phyloP scores from a whole-genome alignment of 2,113 vertebrate genomes.

The Mellivora capensis region DNA sequence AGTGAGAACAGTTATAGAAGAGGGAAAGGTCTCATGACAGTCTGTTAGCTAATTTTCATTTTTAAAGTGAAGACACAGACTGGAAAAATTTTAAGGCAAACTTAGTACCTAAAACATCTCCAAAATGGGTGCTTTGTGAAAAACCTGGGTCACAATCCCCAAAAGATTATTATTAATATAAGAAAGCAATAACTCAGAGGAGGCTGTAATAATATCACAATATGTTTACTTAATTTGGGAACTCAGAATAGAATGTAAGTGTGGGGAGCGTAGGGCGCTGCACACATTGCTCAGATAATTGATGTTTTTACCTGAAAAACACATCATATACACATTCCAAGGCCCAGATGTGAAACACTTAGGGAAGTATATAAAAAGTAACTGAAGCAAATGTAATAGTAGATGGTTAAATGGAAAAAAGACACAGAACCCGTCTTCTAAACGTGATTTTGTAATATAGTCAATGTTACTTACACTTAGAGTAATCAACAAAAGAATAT shows the following conservation, averaged over 20 bases:
- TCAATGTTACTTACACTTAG: not conserved
- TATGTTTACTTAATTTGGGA: slow-evolving; percentile 78
- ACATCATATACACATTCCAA: slow-evolving; percentile 50
- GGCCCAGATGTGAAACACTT: slow-evolving; percentile 43
- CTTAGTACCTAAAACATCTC: slow-evolving; percentile 46
- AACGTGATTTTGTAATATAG: slow-evolving; percentile 8
- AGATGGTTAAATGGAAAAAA: slow-evolving; percentile 40
- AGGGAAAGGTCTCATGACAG: slow-evolving; percentile 75
- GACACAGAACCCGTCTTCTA: not conserved
- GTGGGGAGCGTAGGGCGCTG: slow-evolving; percentile 48
- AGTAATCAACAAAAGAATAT: slow-evolving; percentile 10
- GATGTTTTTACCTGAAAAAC: slow-evolving; percentile 68
- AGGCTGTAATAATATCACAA: slow-evolving; percentile 77
- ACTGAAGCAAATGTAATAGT: slow-evolving; percentile 19
- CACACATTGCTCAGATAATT: slow-evolving; percentile 47
- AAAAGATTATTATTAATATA: slow-evolving; percentile 73
- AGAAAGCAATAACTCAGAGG: slow-evolving; percentile 78
- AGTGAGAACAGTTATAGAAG: slow-evolving; percentile 84
- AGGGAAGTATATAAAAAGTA: slow-evolving; percentile 41
- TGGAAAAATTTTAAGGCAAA: slow-evolving; percentile 73
- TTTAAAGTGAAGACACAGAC: slow-evolving; percentile 79
- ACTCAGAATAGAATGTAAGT: slow-evolving; percentile 59
- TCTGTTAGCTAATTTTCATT: slow-evolving; percentile 81
- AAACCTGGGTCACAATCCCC: slow-evolving; percentile 52
- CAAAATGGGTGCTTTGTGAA: slow-evolving; percentile 80